Conservation (phyloP, 2,797 vertebrate genomes). For the Alosa sapidissima region DNA sequence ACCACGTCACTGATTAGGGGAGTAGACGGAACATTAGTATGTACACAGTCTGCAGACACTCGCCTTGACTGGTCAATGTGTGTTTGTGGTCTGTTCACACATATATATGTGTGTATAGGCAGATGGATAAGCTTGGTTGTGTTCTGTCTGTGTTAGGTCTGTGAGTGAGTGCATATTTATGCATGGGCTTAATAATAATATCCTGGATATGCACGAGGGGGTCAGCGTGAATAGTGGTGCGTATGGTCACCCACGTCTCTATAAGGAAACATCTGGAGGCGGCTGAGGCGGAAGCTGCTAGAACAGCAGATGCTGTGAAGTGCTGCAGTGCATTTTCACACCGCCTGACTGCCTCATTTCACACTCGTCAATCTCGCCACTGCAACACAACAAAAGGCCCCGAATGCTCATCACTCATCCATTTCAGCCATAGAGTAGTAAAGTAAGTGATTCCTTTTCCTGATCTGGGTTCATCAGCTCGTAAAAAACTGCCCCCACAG, state of each 20-base stretch:
- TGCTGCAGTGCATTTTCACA: background rate
- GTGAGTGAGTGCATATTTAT: background rate
- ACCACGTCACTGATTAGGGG: slow-evolving; percentile 1
- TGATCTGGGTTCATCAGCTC: background rate
- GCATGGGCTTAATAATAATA: background rate
- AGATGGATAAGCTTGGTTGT: background rate
- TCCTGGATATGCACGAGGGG: background rate
- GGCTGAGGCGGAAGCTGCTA: background rate
- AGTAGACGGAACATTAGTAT: slow-evolving; percentile 3
- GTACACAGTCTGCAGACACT: background rate
- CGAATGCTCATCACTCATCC: background rate
- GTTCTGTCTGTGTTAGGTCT: no score
- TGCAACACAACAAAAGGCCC: background rate
- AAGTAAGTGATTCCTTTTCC: background rate
- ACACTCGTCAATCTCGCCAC: background rate
- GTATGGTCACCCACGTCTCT: background rate
- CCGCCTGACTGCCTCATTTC: background rate
- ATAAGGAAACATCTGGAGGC: background rate
- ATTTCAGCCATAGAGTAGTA: background rate
- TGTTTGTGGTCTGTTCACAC: background rate
- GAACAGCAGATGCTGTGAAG: background rate
- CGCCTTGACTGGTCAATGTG: background rate
- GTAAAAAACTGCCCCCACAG: background rate
- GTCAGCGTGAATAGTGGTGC: background rate
- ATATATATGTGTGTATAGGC: background rate